Evolutionary conservation across 2,113 vertebrate genomes (phyloP), one percentile per base, ranked within the genome.

Genomic region (Cyprinus carpio): DNA sequence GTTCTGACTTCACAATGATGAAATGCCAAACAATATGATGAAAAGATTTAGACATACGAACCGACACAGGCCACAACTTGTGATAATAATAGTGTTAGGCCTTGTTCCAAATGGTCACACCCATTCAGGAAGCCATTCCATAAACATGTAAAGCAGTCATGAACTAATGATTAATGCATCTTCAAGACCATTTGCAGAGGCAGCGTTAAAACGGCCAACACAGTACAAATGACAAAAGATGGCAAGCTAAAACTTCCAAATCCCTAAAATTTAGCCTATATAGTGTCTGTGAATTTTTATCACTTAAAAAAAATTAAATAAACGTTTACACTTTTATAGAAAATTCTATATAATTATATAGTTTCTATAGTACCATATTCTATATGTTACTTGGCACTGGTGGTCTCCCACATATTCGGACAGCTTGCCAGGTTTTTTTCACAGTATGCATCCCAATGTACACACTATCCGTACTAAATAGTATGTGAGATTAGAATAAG

Each of bases 1-100:
- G 83, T 86, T 89, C 85, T 83, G 81, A 71, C 75, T 58, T 76
- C 78, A 54, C 40, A 25, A 65, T 87, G 84, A 67, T 85, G 82
- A 87, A 89, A 89, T 56, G 18, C 76, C 56, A n/a, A 74, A 71
- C 40, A 23, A 82, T 80, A 81, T 43, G 60, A 84, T 85, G 69
- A 77, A 80, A 86, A 77, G 75, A 83, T 84, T 84, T 75, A 75
- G 67, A 85, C 18, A 54, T 40, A n/a, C 34, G 86, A 58, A 51
- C 11, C 15, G 75, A 76, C 43, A 81, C 31, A 85, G 43, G 84
- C 27, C 69, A 29, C 29, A 72, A 76, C 65, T 75, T 85, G 84
- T 64, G 78, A 43, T 80, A 83, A 51, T 64, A 65, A 80, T 72
- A 46, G 72, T 74, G 72, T 11, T 7, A 25, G 56, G 78, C 82